Conservation (phyloP, 2,113 vertebrate species). For the Daphoenositta chrysoptera region DNA sequence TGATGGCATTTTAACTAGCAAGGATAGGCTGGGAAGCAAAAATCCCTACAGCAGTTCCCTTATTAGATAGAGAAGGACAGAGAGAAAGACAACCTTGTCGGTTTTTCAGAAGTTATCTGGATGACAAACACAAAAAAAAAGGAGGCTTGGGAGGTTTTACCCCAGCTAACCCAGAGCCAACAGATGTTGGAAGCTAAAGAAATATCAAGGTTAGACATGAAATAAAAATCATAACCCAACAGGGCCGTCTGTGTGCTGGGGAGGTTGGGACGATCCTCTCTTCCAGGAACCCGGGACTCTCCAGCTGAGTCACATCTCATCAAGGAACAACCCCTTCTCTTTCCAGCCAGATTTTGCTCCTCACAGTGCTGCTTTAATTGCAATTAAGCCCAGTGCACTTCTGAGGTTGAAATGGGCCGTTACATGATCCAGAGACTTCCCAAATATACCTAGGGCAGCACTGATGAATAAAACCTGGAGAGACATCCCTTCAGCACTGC, state of each 20-base stretch:
- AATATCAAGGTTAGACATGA: neutral
- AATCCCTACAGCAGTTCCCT: neutral
- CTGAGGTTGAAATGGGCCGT: neutral
- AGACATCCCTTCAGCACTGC: neutral
- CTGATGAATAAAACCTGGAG: neutral
- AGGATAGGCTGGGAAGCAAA: neutral
- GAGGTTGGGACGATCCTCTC: rapidly evolving
- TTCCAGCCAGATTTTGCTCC: neutral
- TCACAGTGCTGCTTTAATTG: neutral
- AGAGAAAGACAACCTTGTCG: neutral
- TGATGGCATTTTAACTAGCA: neutral
- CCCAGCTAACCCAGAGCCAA: neutral
- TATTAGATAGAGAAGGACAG: neutral
- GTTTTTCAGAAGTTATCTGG: neutral
- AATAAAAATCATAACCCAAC: neutral
- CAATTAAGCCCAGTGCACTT: neutral
- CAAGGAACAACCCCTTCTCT: neutral
- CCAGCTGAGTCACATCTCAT: neutral
- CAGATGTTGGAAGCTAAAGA: neutral
- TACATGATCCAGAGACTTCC: neutral
- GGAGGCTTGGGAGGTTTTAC: neutral
- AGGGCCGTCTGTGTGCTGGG: neutral
- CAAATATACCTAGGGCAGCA: neutral
- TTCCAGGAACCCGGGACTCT: neutral
- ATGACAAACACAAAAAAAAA: neutral